Evolutionary conservation across 2,113 vertebrate species (phyloP).

Genomic region (Pseudorectes ferrugineus): DNA sequence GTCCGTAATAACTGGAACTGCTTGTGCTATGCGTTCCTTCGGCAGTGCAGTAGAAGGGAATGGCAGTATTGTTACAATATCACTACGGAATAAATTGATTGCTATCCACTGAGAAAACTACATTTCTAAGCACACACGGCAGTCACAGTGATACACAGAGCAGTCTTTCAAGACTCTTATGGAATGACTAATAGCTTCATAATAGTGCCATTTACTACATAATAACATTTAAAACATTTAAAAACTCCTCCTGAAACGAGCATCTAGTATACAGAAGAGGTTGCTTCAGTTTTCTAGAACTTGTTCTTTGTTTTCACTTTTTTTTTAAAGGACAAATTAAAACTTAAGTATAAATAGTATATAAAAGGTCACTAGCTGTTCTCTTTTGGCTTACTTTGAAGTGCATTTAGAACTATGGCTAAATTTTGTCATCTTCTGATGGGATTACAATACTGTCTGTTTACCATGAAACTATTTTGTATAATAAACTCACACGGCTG

Average conservation of each 20-base stretch:
- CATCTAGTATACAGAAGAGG: conserved; percentile 91
- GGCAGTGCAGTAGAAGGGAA: conserved; percentile 89
- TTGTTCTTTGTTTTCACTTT: conserved; percentile 81
- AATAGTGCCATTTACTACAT: conserved; percentile 98
- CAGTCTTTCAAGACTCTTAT: conserved; percentile 91
- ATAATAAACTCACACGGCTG: conserved; percentile 76
- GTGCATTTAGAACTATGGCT: conserved; percentile 87
- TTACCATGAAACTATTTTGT: conserved; percentile 79
- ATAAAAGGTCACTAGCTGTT: conserved; percentile 85
- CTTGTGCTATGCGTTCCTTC: conserved; percentile 76
- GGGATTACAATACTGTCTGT: conserved; percentile 84
- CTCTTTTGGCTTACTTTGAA: conserved; percentile 84
- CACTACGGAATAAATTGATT: conserved; percentile 91
- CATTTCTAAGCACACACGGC: conserved; percentile 95
- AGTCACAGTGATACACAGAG: conserved; percentile 99
- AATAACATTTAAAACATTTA: conserved; percentile 97
- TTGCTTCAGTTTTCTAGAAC: conserved; percentile 88
- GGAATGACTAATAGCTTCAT: conserved; percentile 98
- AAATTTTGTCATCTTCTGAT: conserved; percentile 79
- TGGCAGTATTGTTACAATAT: conserved; percentile 91
- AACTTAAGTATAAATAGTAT: conserved; percentile 85
- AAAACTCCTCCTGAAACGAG: conserved; percentile 93
- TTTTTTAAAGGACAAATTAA: conserved; percentile 92
- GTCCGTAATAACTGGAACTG: conserved; percentile 76
- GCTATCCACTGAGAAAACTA: conserved; percentile 97